Base-by-base conservation (phyloP, 2,113 vertebrate species). In the Rhinolophus ferrumequinum region DNA sequence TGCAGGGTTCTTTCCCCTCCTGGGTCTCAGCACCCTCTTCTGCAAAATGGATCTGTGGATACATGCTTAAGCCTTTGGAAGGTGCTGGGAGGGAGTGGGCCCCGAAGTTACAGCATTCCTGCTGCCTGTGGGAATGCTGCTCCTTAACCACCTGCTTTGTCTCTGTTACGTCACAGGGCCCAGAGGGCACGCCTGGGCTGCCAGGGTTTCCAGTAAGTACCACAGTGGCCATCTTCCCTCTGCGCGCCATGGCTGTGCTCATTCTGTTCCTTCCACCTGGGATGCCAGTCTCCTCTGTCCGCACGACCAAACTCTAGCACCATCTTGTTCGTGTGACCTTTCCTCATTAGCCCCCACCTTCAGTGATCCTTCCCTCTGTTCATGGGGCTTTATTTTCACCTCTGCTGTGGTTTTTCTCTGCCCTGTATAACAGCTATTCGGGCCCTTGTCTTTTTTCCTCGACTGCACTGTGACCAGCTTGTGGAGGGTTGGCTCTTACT, bases 181-280 rank as follows among this genome's bases (percentile, higher is more conserved):
- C 98, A 41, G 99, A 99, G 60, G 99, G 99, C n/a, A 97, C 98
- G 69, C 99, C 99, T 16, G 99, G 99, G 96, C 98, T 98, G 97
- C 99, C 99, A 86, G 99, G 99, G 98, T 99, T 99, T 97, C 99
- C 99, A 85, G 99, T 99, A 99, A 99, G 99, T 98, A 97, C 93
- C 35, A 26, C 5, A 3, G 67, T 16, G 13, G 12, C 44, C 19
- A 1, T 33, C 30, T 18, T 60, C 35, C n/a, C 6, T 54, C 15
- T 77, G 88, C n/a, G 60, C 26, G 11, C 82, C 6, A 1, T 2
- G 22, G 15, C 83, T 33, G 2, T 10, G 44, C 12, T 80, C 52
- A 9, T 58, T 77, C 54, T 73, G 18, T 70, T 41, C 67, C 76
- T 85, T 28, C n/a, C 19, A 0, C 41, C 22, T 35, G 11, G 33